phyloP scores from a whole-genome alignment of 1,140 invertebrate species.

The Ooceraea biroi region DNA sequence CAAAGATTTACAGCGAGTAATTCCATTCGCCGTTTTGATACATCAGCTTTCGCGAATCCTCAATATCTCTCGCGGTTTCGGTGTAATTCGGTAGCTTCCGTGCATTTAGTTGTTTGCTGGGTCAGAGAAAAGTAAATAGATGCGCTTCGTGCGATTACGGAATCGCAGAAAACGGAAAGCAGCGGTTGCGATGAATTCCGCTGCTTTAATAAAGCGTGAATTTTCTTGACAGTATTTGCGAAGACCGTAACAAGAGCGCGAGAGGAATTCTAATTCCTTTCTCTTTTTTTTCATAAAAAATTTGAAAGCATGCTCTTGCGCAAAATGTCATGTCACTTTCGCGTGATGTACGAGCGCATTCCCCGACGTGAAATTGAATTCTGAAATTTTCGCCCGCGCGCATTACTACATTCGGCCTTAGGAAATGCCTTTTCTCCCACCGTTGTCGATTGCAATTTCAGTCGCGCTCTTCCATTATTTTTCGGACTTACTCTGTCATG shows the following conservation, averaged over 20 bases:
- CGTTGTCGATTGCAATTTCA: not conserved
- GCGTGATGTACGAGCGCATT: not conserved
- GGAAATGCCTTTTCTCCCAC: not conserved
- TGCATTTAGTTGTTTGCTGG: not conserved
- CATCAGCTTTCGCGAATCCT: too few species aligned
- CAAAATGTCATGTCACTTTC: slow-evolving; percentile 5
- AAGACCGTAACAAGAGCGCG: not conserved
- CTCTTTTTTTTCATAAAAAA: slow-evolving; percentile 6
- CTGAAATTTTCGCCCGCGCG: not conserved
- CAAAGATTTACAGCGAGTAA: not conserved
- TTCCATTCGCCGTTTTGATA: not conserved
- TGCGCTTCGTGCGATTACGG: not conserved
- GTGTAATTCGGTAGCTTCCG: not conserved
- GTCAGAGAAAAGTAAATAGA: not conserved
- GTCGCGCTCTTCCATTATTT: slow-evolving; percentile 19
- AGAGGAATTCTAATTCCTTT: not conserved
- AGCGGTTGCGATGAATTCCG: not conserved
- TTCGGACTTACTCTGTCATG: not conserved
- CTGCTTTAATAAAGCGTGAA: not conserved
- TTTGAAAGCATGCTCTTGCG: not conserved
- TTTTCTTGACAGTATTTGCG: not conserved
- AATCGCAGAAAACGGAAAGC: not conserved
- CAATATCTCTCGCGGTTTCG: not conserved
- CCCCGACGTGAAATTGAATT: slow-evolving; percentile 22
- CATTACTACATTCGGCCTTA: not conserved